Percentiles rank a stretch among this genome's conserved stretches.
phyloP scores from a whole-genome alignment of 1,140 invertebrate species.

The Parasteatoda tepidariorum region DNA sequence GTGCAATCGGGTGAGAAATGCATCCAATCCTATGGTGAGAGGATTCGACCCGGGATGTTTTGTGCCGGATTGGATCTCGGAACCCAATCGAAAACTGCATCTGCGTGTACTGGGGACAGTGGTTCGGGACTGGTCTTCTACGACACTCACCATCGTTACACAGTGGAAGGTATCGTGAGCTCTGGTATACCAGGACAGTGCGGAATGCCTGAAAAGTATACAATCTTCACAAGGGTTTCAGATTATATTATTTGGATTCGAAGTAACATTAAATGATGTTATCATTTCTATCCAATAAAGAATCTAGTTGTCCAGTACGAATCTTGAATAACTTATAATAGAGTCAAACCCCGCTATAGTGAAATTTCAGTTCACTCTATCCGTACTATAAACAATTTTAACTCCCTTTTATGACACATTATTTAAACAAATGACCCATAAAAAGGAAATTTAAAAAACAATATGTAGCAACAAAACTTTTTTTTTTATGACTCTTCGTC shows the following conservation, averaged over 20 bases:
- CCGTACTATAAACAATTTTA: no score
- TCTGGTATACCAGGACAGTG: neutral
- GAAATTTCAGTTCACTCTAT: no score
- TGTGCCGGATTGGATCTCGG: neutral
- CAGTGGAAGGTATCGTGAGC: conserved; percentile 16
- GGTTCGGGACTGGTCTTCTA: neutral
- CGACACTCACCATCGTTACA: neutral
- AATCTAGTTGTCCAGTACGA: no score
- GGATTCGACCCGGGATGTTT: neutral
- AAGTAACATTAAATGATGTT: neutral
- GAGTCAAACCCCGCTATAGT: no score
- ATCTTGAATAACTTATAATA: no score
- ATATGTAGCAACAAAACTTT: no score
- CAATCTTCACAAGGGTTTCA: conserved; percentile 11
- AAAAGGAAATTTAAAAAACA: no score
- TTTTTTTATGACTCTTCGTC: no score
- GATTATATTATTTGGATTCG: conserved; percentile 20
- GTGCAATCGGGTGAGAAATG: neutral
- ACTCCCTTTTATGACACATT: no score
- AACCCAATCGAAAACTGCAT: neutral
- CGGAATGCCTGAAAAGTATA: neutral
- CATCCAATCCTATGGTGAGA: neutral
- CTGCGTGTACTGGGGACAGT: neutral
- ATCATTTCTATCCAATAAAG: neutral
- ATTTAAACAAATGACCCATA: no score